phyloP scores from a whole-genome alignment of 2,113 vertebrate species.

The Ophiodon elongatus region DNA sequence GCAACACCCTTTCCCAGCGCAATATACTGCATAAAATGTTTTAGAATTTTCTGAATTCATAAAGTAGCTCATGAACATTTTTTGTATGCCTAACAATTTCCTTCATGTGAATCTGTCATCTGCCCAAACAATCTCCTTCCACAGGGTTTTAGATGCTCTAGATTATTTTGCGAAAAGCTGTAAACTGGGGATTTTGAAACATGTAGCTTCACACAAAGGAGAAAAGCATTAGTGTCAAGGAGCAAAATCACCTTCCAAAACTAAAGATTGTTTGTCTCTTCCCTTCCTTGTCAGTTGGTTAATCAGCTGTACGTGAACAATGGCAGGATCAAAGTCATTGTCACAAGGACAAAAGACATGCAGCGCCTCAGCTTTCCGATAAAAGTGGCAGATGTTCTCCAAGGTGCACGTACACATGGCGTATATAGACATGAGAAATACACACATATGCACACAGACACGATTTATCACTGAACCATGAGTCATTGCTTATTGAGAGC shows the following conservation, averaged over 20 bases:
- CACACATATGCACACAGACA: neutral
- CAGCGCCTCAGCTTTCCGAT: neutral
- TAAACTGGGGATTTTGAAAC: neutral
- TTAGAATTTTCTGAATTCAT: neutral
- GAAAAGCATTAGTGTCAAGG: conserved; percentile 1
- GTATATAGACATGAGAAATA: neutral
- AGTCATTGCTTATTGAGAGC: conserved; percentile 47
- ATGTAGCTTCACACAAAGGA: neutral
- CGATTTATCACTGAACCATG: conserved; percentile 19
- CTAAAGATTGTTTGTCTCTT: neutral
- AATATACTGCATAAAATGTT: neutral
- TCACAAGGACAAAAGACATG: conserved; percentile 19
- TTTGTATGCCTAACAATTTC: neutral
- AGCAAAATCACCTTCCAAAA: neutral
- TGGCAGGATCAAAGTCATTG: conserved; percentile 11
- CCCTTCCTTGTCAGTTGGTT: neutral
- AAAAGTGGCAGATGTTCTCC: conserved; percentile 29
- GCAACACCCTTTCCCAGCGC: neutral
- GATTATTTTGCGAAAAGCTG: neutral
- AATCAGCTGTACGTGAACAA: conserved; percentile 9
- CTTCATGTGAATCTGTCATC: neutral
- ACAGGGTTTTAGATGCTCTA: neutral
- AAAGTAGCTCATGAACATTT: neutral
- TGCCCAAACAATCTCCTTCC: neutral
- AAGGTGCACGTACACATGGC: neutral